A percentile compares a stretch with the other conserved stretches of the same genome.
These are phyloP conservation scores for Neelides sp. DNA, from an alignment of 1,140 invertebrate species.

Conservation along the genomic window DNA sequence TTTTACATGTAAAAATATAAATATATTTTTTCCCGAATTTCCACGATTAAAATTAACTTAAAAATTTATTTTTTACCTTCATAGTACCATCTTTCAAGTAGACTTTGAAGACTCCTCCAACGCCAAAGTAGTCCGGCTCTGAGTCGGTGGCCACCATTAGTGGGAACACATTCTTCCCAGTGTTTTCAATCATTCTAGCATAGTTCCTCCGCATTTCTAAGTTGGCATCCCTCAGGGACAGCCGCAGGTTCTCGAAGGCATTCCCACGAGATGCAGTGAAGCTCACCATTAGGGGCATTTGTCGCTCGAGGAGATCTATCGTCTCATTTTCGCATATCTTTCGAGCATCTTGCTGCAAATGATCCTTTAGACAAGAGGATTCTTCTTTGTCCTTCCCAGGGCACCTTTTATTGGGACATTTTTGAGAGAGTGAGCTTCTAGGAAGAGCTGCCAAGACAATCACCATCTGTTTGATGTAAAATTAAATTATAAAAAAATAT, in stretches of 20 bases:
- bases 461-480: too few relatives aligned
- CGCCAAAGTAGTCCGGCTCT: slow-evolving; percentile 3
- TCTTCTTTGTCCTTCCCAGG: background rate
- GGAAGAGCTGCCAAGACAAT: too few relatives aligned
- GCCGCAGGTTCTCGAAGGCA: background rate
- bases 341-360: background rate
- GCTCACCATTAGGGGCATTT: background rate
- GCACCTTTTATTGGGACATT: background rate
- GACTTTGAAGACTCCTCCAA: slow-evolving; percentile 9
- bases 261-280: slow-evolving; percentile 11
- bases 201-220: slow-evolving; percentile 4
- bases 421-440: background rate
- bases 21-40: background rate
- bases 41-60: background rate
- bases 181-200: background rate
- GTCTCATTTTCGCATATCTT: slow-evolving; percentile 1
- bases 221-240: slow-evolving; percentile 8
- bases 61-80: background rate
- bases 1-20: too few relatives aligned
- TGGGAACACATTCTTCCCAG: slow-evolving; percentile 15
- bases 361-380: background rate
- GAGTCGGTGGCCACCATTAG: slow-evolving; percentile 18
- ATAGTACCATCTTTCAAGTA: slow-evolving; percentile 12
- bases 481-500: too few relatives aligned
- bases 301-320: background rate